Percentiles rank a stretch among this genome's conserved stretches.
phyloP scores from a whole-genome alignment of 2,888 invertebrate species.

The Thera britannica region DNA sequence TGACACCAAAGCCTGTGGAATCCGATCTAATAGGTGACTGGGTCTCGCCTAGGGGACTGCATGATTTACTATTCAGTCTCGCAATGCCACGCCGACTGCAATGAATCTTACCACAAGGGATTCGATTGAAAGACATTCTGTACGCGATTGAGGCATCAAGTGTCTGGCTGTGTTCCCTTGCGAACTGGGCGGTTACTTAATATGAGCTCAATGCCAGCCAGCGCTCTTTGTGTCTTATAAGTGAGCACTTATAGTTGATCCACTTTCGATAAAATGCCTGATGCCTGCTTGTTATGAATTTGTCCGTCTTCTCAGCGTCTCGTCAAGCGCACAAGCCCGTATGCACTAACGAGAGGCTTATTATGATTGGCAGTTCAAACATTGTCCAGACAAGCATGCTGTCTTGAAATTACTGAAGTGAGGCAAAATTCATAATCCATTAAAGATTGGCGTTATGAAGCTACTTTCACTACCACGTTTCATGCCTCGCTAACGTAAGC shows the following conservation, averaged over 20 bases:
- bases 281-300: slow-evolving; percentile 31
- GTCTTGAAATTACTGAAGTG: slow-evolving; percentile 21
- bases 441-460: slow-evolving; percentile 40
- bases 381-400: slow-evolving; percentile 48
- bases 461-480: slow-evolving; percentile 49
- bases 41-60: slow-evolving; percentile 48
- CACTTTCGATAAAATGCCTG: slow-evolving; percentile 37
- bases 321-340: slow-evolving; percentile 46
- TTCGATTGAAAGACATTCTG: slow-evolving; percentile 35
- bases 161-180: slow-evolving; percentile 40
- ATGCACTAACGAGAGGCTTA: slow-evolving; percentile 55
- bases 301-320: slow-evolving; percentile 48
- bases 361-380: slow-evolving; percentile 71
- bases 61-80: slow-evolving; percentile 43
- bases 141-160: slow-evolving; percentile 35
- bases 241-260: slow-evolving; percentile 37
- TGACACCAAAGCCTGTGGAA: slow-evolving; percentile 77
- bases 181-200: slow-evolving; percentile 39
- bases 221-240: slow-evolving; percentile 32
- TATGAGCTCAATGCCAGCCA: slow-evolving; percentile 29
- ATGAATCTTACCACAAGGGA: slow-evolving; percentile 33
- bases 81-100: slow-evolving; percentile 39
- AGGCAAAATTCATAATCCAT: slow-evolving; percentile 32
- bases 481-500: slow-evolving; percentile 37
- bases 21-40: slow-evolving; percentile 60